phyloP scores from a whole-genome alignment of 2,113 vertebrate species.

The Orcinus orca region DNA sequence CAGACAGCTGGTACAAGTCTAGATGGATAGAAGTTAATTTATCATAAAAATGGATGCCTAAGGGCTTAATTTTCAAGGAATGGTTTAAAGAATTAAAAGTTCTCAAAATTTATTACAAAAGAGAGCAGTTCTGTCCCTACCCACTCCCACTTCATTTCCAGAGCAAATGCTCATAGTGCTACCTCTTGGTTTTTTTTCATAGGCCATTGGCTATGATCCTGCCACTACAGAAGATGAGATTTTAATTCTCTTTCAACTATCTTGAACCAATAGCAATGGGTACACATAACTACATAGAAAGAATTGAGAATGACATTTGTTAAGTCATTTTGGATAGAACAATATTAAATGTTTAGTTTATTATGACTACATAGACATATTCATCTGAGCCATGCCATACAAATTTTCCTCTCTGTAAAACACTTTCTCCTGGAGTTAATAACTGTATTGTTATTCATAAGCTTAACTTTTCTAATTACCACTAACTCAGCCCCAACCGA shows the following conservation, averaged over 20 bases:
- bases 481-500: background rate
- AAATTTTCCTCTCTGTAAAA: background rate
- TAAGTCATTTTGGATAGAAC: background rate
- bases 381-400: background rate
- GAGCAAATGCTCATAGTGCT: background rate
- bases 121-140: background rate
- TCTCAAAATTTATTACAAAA: constrained; percentile 8
- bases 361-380: background rate
- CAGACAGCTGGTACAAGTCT: background rate
- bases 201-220: background rate
- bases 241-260: background rate
- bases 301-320: no score
- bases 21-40: background rate
- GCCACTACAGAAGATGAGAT: background rate
- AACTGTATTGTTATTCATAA: background rate
- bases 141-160: background rate
- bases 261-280: background rate
- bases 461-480: background rate
- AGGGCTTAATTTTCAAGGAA: constrained; percentile 13
- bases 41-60: background rate
- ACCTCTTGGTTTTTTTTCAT: background rate
- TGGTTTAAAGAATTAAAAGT: background rate
- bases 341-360: background rate
- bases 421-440: background rate
- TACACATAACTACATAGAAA: background rate